phyloP scores from a whole-genome alignment of 2,113 vertebrate species.

The Platichthys stellatus region DNA sequence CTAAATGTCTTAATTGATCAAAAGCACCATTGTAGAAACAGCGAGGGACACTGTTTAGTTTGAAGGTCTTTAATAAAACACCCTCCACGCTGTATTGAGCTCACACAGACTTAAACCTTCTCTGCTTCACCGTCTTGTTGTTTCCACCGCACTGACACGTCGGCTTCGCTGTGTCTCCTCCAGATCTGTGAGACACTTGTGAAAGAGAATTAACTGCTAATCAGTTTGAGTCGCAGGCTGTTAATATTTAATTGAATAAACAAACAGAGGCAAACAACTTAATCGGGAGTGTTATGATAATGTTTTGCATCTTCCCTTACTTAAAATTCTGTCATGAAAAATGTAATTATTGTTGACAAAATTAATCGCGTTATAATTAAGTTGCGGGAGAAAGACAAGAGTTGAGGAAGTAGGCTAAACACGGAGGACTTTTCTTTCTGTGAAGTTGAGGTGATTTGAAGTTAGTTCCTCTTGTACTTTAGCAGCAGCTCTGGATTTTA shows the following conservation, averaged over 20 bases:
- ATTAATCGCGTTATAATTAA: slow-evolving; percentile 72
- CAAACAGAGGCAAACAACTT: slow-evolving; percentile 77
- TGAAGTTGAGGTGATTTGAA: slow-evolving; percentile 1
- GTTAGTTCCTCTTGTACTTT: neutral
- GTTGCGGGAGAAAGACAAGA: slow-evolving; percentile 37
- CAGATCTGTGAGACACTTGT: slow-evolving; percentile 63
- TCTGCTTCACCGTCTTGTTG: slow-evolving; percentile 5
- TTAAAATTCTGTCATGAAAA: slow-evolving; percentile 77
- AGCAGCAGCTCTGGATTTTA: neutral
- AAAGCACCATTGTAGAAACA: neutral
- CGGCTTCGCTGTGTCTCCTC: slow-evolving; percentile 57
- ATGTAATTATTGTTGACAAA: slow-evolving; percentile 76
- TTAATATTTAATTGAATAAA: slow-evolving; percentile 82
- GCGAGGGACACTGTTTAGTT: neutral
- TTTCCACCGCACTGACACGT: slow-evolving; percentile 50
- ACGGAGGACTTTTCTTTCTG: slow-evolving; percentile 14
- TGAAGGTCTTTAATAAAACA: slow-evolving; percentile 8
- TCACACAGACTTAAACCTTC: neutral
- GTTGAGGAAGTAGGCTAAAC: slow-evolving; percentile 49
- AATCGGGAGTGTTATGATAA: slow-evolving; percentile 72
- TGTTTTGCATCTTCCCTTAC: slow-evolving; percentile 67
- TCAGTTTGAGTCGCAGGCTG: slow-evolving; percentile 69
- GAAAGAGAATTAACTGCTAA: slow-evolving; percentile 69
- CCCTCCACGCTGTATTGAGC: neutral
- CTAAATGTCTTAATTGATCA: neutral